Conservation (phyloP, 2,797 vertebrate species). For the Galago senegalensis region DNA sequence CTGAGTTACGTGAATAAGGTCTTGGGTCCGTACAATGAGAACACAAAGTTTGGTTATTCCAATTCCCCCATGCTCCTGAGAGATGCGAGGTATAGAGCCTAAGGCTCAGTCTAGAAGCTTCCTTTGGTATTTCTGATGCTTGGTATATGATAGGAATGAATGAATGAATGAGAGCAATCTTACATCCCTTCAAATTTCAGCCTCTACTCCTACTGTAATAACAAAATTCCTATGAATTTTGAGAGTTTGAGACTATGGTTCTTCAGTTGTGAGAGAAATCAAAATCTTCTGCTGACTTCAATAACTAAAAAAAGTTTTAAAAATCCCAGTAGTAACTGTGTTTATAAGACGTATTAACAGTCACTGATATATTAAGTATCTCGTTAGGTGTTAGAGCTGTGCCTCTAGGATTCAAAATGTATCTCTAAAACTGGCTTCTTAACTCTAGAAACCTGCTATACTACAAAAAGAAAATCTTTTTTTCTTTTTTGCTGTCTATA, state of each 20-base stretch:
- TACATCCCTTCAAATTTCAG: background rate
- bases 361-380: background rate
- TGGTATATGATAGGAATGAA: background rate
- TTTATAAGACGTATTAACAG: background rate
- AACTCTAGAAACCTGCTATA: background rate
- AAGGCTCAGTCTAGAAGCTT: background rate
- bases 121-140: background rate
- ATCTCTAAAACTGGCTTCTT: background rate
- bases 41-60: background rate
- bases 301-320: background rate
- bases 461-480: background rate
- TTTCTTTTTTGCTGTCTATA: background rate
- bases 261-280: background rate
- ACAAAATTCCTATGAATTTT: background rate
- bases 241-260: background rate
- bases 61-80: background rate
- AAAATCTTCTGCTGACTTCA: slow-evolving; percentile 27
- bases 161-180: background rate
- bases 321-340: background rate
- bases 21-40: background rate
- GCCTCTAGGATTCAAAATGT: background rate
- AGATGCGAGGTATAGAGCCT: background rate
- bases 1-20: background rate
- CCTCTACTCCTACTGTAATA: background rate
- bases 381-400: background rate